Evolutionary conservation across 2,888 invertebrate genomes (phyloP).

Genomic region (Scaptomyza reducta): DNA sequence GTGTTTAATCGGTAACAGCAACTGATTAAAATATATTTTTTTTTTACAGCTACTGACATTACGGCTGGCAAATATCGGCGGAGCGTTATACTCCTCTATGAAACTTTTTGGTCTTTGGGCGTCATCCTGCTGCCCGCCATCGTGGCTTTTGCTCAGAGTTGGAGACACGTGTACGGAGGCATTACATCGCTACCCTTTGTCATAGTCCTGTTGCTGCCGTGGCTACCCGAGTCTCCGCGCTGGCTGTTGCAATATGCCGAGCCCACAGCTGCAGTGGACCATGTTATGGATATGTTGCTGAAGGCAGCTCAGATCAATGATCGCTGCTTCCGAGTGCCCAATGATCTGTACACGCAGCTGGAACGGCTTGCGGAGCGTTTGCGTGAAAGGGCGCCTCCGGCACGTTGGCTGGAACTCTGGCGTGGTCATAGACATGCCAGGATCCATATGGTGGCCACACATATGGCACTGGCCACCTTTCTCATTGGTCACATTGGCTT

Average conservation of each 20-base stretch:
- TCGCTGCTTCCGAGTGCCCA: slow-evolving; percentile 70
- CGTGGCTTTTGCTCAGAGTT: slow-evolving; percentile 80
- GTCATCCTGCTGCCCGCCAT: slow-evolving; percentile 83
- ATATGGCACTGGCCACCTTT: slow-evolving; percentile 82
- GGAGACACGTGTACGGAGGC: slow-evolving; percentile 83
- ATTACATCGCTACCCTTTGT: slow-evolving; percentile 83
- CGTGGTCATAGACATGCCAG: slow-evolving; percentile 70
- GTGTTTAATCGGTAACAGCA: background rate
- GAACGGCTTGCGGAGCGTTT: slow-evolving; percentile 53
- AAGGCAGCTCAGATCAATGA: slow-evolving; percentile 82
- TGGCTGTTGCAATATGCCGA: slow-evolving; percentile 82
- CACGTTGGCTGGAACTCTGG: slow-evolving; percentile 82
- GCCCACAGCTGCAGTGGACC: slow-evolving; percentile 60
- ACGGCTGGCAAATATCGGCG: slow-evolving; percentile 81
- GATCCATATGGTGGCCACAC: slow-evolving; percentile 77
- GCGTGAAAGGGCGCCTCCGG: slow-evolving; percentile 63
- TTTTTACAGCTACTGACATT: slow-evolving; percentile 82
- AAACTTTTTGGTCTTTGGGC: slow-evolving; percentile 84
- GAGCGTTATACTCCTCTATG: slow-evolving; percentile 82
- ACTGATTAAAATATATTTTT: background rate
- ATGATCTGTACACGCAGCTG: slow-evolving; percentile 76
- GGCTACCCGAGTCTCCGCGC: slow-evolving; percentile 84
- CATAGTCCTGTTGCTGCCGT: slow-evolving; percentile 82
- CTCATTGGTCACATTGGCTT: slow-evolving; percentile 84
- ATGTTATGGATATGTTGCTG: slow-evolving; percentile 79